Evolutionary conservation across 2,888 invertebrate genomes (phyloP).

Genomic region (Bedellia somnulentella): DNA sequence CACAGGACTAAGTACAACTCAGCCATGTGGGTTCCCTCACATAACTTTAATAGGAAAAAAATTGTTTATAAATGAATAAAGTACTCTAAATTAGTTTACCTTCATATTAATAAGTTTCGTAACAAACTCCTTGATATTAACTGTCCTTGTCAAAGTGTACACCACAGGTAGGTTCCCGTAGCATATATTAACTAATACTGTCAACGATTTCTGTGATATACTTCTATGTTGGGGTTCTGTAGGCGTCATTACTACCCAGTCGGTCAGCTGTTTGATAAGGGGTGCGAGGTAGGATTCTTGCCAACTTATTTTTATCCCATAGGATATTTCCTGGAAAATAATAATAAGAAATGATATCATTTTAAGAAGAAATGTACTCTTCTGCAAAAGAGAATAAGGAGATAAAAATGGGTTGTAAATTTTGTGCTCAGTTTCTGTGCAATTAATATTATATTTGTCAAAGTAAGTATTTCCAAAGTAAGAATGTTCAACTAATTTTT

Average conservation of each 20-base stretch:
- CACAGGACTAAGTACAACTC: too few relatives aligned
- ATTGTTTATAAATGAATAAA: too few relatives aligned
- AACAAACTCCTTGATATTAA: slow-evolving; percentile 70
- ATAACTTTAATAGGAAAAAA: too few relatives aligned
- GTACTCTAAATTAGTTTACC: too few relatives aligned
- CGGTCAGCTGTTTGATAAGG: slow-evolving; percentile 67
- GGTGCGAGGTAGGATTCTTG: slow-evolving; percentile 74
- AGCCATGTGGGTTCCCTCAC: too few relatives aligned
- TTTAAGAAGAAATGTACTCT: neutral
- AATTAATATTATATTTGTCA: too few relatives aligned
- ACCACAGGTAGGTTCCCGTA: slow-evolving; percentile 77
- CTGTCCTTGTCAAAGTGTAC: slow-evolving; percentile 70
- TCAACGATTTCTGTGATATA: slow-evolving; percentile 58
- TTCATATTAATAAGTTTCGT: slow-evolving; percentile 63
- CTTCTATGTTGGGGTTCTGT: slow-evolving; percentile 35
- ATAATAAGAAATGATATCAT: slow-evolving; percentile 3
- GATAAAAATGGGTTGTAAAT: too few relatives aligned
- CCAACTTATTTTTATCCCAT: slow-evolving; percentile 78
- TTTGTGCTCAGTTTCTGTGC: too few relatives aligned
- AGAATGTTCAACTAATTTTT: too few relatives aligned
- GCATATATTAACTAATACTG: slow-evolving; percentile 76
- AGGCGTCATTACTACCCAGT: slow-evolving; percentile 62
- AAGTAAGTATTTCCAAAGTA: too few relatives aligned
- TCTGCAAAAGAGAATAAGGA: too few relatives aligned
- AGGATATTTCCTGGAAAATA: slow-evolving; percentile 70